Evolutionary conservation across 2,113 vertebrate genomes (phyloP), one percentile per base, ranked within the genome.

Genomic region (Trinectes maculatus): DNA sequence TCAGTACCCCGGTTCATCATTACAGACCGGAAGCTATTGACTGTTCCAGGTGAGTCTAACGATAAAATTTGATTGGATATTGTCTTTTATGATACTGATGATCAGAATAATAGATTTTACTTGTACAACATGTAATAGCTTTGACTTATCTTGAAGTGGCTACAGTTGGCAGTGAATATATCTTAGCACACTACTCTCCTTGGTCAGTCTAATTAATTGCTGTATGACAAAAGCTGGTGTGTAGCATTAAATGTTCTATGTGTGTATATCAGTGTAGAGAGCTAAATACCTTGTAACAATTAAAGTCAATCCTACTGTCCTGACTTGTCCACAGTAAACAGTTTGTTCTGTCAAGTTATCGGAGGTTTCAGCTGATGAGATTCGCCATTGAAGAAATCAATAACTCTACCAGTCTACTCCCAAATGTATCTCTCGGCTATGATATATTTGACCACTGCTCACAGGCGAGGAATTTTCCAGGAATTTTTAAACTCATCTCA

Each of bases 331-430:
- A 25, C 82, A 93, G 93, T 39, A 37, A 90, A 47, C 0, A 1
- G 0, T 85, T 94, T 9, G 65, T 53, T 40, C 13, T 75, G 3
- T 24, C 91, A 0, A 85, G 89, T 26, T 93, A 94, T 84, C 89
- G 84, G 55, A 89, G 89, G 43, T 78, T 95, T 42, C 94, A 94
- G 63, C 69, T 94, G 57, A 92, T 96, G 93, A 90, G 94, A 34
- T 92, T 95, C 0, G 19, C 92, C 0, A 59, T 96, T 0, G 90
- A 95, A 57, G 90, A 96, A 79, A 95, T 97, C 40, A 97, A 96
- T 79, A 95, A 96, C 77, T 92, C 93, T 54, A 94, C 88, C 0
- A 0, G 19, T 1, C 89, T 97, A 1, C 90, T 96, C 6, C 95
- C 95, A 26, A 90, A 91, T 0, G n/a, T 96, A 28, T 91, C 93